Percentiles rank a stretch among this genome's conserved stretches.
Conservation (phyloP, 2,797 vertebrate genomes). For the Basileuterus tristriatus region DNA sequence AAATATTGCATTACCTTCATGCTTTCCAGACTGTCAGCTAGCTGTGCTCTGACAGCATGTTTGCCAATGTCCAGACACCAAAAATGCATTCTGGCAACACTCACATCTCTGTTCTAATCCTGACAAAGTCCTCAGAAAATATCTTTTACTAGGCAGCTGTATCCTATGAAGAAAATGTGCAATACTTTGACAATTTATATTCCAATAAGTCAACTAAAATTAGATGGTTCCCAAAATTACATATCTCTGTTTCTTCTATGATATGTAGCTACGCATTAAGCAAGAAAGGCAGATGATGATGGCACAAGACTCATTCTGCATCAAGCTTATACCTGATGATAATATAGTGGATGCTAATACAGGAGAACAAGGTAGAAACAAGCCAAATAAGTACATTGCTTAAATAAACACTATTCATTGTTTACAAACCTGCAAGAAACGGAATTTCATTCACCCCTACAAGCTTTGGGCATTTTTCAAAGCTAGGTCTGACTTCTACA, state of each 20-base stretch:
- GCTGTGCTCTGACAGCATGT: background rate
- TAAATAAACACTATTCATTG: background rate
- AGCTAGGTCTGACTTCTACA: background rate
- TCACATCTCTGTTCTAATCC: background rate
- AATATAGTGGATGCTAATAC: background rate
- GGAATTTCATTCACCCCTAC: background rate
- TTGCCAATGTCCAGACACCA: background rate
- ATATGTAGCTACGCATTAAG: background rate
- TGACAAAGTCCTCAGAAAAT: background rate
- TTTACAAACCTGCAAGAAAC: background rate
- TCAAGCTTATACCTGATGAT: background rate
- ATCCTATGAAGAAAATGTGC: background rate
- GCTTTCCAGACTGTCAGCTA: background rate
- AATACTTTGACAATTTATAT: background rate
- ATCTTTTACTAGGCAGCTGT: background rate
- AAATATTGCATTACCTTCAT: background rate
- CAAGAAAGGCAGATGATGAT: background rate
- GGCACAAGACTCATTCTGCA: background rate
- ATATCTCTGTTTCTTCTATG: background rate
- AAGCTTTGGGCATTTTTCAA: background rate
- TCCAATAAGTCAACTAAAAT: background rate
- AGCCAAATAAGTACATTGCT: background rate
- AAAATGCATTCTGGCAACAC: constrained; percentile 8
- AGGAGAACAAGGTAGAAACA: background rate
- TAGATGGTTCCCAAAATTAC: background rate